These are phyloP conservation scores for Microvelia longipes DNA, from an alignment of 1,140 invertebrate genomes.

Conservation along the genomic window DNA sequence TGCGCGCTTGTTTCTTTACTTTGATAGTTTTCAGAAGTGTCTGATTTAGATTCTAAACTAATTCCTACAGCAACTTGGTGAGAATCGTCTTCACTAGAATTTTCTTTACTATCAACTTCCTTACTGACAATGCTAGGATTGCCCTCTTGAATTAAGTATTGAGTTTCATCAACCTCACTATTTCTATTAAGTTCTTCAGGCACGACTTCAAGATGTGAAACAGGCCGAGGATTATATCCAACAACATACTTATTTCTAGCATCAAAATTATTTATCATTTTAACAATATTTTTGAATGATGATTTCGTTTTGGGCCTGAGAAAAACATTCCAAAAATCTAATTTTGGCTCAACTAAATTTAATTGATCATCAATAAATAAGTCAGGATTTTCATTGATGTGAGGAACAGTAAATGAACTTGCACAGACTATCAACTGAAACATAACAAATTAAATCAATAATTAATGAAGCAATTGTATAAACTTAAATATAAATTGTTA, in stretches of 20 bases:
- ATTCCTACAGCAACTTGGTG: background rate
- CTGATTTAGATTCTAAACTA: too few species aligned
- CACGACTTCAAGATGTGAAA: too few species aligned
- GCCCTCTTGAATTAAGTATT: too few species aligned
- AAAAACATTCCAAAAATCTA: slow-evolving; percentile 1
- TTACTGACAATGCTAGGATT: background rate
- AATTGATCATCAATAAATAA: background rate
- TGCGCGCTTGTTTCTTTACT: background rate
- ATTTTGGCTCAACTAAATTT: slow-evolving; percentile 8
- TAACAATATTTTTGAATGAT: background rate
- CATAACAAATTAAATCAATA: too few species aligned
- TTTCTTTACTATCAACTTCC: background rate
- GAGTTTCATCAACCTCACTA: too few species aligned
- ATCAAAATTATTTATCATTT: background rate
- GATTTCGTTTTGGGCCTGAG: slow-evolving; percentile 7
- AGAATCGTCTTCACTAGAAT: background rate
- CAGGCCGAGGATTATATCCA: too few species aligned
- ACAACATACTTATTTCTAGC: background rate
- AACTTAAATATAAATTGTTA: too few species aligned
- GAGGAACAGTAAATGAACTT: too few species aligned
- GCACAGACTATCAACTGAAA: too few species aligned
- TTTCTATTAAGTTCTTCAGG: too few species aligned
- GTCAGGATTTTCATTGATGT: background rate
- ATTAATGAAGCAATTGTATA: too few species aligned
- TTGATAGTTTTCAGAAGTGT: too few species aligned